Base-by-base conservation (phyloP, 1,140 invertebrate genomes). In the Dufourea novaeangliae region DNA sequence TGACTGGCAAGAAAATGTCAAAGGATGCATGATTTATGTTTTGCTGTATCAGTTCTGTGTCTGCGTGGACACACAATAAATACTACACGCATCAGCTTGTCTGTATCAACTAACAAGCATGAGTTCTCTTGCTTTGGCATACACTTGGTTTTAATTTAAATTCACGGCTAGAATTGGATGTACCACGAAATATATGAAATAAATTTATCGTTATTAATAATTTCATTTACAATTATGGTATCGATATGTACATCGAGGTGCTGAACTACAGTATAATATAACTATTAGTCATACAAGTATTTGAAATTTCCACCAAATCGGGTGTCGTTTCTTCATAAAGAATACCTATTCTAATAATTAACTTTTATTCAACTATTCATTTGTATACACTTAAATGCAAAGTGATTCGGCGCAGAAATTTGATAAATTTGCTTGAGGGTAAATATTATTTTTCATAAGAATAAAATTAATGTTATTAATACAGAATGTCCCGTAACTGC, bases 21-120 rank as follows among this genome's bases (percentile, higher is more conserved):
- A 22, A n/a, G 25, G 29, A 5, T 56, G 62, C 72, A 74, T 52
- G 72, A 20, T 20, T n/a, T 57, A 22, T 67, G 10, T 52, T 34
- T 59, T 57, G 52, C 17, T 32, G 27, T 44, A 12, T 27, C 20
- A 75, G 8, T 63, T 29, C 17, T 67, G 27, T n/a, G 22, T 44
- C 34, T 46, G 27, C 41, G 34, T 39, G 12, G 0, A 20, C 39
- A 27, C 25, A 22, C 34, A 34, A 57, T 34, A 44, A 80, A 34
- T 29, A 76, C n/a, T 50, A 44, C 39, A 61, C 39, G 39, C 32
- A 37, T 77, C 50, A n/a, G 39, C 22, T 67, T 71, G 14, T 41
- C 56, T 4, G 63, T 67, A 27, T 57, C 10, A 10, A 44, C 14
- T n/a, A 54, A 54, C 17, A 41, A 29, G 80, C 59, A 81, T 77